These are phyloP conservation scores for Rhizomys pruinosus DNA, from an alignment of 2,113 vertebrate species.

Conservation along the genomic window DNA sequence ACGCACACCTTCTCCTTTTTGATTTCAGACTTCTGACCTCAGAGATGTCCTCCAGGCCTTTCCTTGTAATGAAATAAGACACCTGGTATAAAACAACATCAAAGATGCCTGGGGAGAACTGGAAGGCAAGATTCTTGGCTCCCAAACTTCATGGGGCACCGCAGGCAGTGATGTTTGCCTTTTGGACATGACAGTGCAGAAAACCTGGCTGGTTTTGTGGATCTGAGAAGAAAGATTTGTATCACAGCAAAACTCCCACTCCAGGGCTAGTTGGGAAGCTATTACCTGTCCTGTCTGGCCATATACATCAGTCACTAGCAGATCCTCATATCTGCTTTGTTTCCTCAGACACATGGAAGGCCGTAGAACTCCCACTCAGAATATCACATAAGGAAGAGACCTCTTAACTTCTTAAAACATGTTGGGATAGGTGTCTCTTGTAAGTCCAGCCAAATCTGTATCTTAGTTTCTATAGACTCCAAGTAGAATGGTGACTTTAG, in stretches of 20 bases:
- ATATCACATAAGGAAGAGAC: not conserved
- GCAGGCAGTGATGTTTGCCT: fast-evolving
- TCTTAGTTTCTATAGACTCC: not conserved
- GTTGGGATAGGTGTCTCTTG: not conserved
- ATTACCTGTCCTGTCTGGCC: no score
- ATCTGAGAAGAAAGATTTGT: not conserved
- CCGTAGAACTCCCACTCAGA: not conserved
- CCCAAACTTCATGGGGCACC: not conserved
- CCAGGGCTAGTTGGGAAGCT: no score
- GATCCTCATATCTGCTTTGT: not conserved
- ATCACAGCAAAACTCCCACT: no score
- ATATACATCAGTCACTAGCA: no score
- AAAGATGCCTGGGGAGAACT: not conserved
- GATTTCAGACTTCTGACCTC: not conserved
- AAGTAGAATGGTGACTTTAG: not conserved
- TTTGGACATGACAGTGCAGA: not conserved
- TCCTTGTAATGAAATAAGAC: not conserved
- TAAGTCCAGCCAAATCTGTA: not conserved
- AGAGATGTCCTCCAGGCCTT: not conserved
- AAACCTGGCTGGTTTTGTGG: no score
- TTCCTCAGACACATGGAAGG: not conserved
- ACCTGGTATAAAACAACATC: not conserved
- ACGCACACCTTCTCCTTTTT: no score
- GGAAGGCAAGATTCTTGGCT: not conserved
- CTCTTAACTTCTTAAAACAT: not conserved